A percentile compares a stretch with the other conserved stretches of the same genome.
Evolutionary conservation across 2,888 invertebrate species (phyloP).

Genomic region (Endotricha flammealis): DNA sequence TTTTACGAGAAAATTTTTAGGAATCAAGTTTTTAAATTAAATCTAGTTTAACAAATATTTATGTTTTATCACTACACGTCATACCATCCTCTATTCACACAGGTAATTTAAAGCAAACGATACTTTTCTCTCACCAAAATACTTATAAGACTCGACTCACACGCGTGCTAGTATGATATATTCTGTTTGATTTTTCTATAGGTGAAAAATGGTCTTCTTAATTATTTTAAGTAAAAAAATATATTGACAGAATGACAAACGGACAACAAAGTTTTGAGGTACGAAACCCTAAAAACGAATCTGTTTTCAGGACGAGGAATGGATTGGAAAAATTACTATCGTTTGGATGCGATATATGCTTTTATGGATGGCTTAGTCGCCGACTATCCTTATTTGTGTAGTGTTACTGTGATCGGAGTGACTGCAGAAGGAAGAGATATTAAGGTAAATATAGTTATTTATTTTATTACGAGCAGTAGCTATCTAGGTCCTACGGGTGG

Average conservation of each 20-base stretch:
- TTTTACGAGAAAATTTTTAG: too few relatives aligned
- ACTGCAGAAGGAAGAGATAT: slow-evolving; percentile 59
- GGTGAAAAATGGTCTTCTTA: not conserved
- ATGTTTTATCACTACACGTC: slow-evolving; percentile 23
- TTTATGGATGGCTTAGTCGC: slow-evolving; percentile 50
- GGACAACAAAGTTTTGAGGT: too few relatives aligned
- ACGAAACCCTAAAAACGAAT: slow-evolving; percentile 9
- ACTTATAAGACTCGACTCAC: too few relatives aligned
- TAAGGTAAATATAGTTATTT: slow-evolving; percentile 42
- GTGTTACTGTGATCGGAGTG: slow-evolving; percentile 50
- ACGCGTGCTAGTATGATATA: not conserved
- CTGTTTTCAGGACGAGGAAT: slow-evolving; percentile 33
- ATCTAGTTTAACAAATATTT: too few relatives aligned
- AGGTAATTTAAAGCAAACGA: too few relatives aligned
- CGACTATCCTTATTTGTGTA: slow-evolving; percentile 54
- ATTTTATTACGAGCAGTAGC: too few relatives aligned
- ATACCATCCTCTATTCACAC: too few relatives aligned
- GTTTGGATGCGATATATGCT: slow-evolving; percentile 51
- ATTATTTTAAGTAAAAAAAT: not conserved
- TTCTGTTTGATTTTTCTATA: not conserved
- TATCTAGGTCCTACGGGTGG: too few relatives aligned
- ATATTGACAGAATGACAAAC: too few relatives aligned
- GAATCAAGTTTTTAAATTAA: too few relatives aligned
- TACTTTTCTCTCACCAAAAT: too few relatives aligned
- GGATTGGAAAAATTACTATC: slow-evolving; percentile 62